Percentiles rank a stretch among this genome's conserved stretches.
phyloP scores from a whole-genome alignment of 2,888 invertebrate genomes.

The Lasioglossum morio region DNA sequence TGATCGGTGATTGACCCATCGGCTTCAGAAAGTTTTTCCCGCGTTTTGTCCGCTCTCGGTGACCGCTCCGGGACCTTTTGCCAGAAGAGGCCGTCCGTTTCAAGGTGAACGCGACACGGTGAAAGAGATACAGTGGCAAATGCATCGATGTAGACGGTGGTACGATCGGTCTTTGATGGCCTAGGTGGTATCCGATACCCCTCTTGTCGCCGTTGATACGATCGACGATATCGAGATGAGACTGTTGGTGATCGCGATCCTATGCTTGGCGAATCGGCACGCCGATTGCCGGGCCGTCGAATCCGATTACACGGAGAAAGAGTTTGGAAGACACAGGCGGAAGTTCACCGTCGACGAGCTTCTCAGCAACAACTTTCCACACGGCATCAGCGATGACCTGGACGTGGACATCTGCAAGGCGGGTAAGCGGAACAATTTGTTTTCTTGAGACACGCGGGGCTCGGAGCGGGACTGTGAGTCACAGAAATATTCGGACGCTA shows the following conservation, averaged over 20 bases:
- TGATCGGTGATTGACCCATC: constrained; percentile 48
- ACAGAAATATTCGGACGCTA: background rate
- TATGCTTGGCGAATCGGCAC: constrained; percentile 64
- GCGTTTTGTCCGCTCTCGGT: constrained; percentile 34
- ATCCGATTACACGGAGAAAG: constrained; percentile 36
- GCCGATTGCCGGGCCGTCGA: constrained; percentile 62
- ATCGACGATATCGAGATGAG: constrained; percentile 71
- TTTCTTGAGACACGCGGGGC: background rate
- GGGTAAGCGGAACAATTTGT: constrained; percentile 85
- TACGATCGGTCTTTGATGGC: constrained; percentile 63
- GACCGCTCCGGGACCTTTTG: background rate
- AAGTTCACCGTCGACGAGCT: constrained; percentile 90
- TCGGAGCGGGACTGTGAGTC: background rate
- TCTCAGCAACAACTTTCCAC: constrained; percentile 88
- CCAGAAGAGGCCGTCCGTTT: background rate
- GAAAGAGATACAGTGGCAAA: constrained; percentile 53
- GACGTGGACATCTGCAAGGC: constrained; percentile 95
- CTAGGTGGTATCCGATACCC: constrained; percentile 31
- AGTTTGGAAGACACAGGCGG: constrained; percentile 59
- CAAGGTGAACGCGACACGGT: constrained; percentile 9
- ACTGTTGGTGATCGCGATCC: constrained; percentile 61
- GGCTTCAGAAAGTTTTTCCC: constrained; percentile 15
- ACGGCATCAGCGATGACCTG: constrained; percentile 90
- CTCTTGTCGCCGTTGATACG: constrained; percentile 29
- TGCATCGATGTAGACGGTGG: constrained; percentile 61